These are phyloP conservation scores for Apostichopus leukothele DNA, from an alignment of 53 echinoderm and acorn worm species.

Conservation along the genomic window DNA sequence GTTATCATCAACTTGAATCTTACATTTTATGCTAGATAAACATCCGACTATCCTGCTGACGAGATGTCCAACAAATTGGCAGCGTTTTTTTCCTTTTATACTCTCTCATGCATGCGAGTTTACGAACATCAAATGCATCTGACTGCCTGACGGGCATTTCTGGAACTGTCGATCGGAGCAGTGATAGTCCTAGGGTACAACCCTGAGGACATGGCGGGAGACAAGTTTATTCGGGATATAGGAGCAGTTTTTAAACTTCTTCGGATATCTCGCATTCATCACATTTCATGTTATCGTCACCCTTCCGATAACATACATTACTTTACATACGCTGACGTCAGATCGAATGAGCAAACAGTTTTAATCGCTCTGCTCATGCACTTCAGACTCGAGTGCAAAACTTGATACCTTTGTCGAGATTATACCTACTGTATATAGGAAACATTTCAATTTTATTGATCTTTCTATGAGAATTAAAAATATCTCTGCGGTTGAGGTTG, in stretches of 20 bases:
- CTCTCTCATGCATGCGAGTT: not conserved
- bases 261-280: not conserved
- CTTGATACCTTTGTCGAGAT: no score
- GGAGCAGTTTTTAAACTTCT: not conserved
- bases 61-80: not conserved
- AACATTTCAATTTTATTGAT: no score
- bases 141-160: not conserved
- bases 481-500: no score
- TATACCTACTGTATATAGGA: no score
- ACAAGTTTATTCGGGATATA: no score
- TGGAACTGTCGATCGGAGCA: not conserved
- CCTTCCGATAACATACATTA: not conserved
- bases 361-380: no score
- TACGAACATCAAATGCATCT: not conserved
- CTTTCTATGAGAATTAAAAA: no score
- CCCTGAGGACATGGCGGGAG: no score
- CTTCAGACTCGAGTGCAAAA: no score
- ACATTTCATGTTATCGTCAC: constrained; percentile 2
- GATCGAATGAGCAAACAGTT: not conserved
- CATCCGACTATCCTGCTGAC: not conserved
- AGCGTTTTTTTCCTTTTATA: not conserved
- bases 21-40: not conserved
- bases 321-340: not conserved
- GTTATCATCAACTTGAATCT: not conserved
- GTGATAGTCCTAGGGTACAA: no score